These are phyloP conservation scores for Listronotus bonariensis DNA, from an alignment of 1,140 invertebrate species.

Conservation along the genomic window DNA sequence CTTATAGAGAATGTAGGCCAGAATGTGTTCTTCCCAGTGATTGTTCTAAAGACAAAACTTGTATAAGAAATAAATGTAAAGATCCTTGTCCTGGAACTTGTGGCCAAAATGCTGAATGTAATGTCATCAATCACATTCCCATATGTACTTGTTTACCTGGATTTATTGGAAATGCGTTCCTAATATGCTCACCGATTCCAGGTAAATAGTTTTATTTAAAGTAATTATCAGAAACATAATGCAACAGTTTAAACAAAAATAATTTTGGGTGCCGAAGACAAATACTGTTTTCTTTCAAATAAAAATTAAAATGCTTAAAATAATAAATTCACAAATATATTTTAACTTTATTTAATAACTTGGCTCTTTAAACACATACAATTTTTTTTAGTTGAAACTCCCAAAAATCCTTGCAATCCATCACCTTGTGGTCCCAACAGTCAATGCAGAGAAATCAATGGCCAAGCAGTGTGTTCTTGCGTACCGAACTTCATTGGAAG, in stretches of 20 bases:
- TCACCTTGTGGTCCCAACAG: constrained; percentile 79
- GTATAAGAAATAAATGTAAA: constrained; percentile 70
- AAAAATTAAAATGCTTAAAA: no score
- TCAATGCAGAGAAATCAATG: constrained; percentile 70
- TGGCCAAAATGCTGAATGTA: constrained; percentile 66
- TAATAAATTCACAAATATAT: no score
- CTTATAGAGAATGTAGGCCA: constrained; percentile 63
- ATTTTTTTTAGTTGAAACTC: constrained; percentile 53
- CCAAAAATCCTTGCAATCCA: constrained; percentile 67
- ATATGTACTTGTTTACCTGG: constrained; percentile 75
- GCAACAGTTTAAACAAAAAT: not conserved
- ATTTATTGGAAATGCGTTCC: constrained; percentile 72
- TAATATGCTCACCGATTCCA: constrained; percentile 60
- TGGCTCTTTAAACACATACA: no score
- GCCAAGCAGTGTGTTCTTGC: constrained; percentile 75
- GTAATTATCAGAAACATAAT: not conserved
- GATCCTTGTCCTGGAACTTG: constrained; percentile 72
- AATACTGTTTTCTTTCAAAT: no score
- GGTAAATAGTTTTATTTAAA: constrained; percentile 47
- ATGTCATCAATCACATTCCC: constrained; percentile 70
- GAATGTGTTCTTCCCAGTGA: constrained; percentile 69
- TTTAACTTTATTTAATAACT: constrained; percentile 23
- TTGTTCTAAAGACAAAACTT: constrained; percentile 74
- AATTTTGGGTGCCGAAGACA: not conserved
- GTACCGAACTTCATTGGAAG: constrained; percentile 70